Evolutionary conservation across 2,797 vertebrate species (phyloP), one percentile per base, ranked within the genome.

Genomic region (Taeniopygia guttata): DNA sequence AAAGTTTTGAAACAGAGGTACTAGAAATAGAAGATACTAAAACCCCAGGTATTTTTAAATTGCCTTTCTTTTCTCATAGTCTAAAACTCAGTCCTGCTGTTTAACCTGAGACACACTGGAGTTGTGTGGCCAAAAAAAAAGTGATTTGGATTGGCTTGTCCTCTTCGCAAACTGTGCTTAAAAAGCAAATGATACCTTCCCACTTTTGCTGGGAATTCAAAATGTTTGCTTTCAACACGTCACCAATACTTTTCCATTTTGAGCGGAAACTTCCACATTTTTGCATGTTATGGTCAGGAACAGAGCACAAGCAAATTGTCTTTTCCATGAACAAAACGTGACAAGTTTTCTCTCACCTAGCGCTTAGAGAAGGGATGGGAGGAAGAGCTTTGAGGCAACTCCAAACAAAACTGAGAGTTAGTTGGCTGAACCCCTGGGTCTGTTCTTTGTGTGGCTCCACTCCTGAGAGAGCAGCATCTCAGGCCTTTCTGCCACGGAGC

Each of bases 371-470:
- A 43, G 8, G 13, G 36, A 18, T 4, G 9, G 16, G 15, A 64
- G 10, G 11, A 52, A 56, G 40, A 19, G 27, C 27, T 40, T 27
- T 16, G 46, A 45, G 18, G 34, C 32, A 32, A 8, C 17, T n/a
- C 36, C 29, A 49, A 34, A 10, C 4, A 29, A 56, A 81, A 8
- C 8, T 1, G 21, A 20, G 56, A 40, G 46, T 46, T 18, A 20
- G 21, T 2, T 32, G 69, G 36, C 20, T 3, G 36, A 59, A 48
- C 9, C 3, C 17, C 6, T 16, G 1, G 5, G 7, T 2, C 26
- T 8, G 2, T 26, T 3, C 14, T 3, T 4, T 3, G 7, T 5
- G 1, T 1, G 12, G 10, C n/a, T 59, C 5, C 2, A 2, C 51
- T 38, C 20, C 46, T 26, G 42, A 13, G 17, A 36, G 10, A 15